Percentiles rank a stretch among this genome's conserved stretches.
Conservation (phyloP, 2,888 invertebrate genomes). For the Eledona agricola region DNA sequence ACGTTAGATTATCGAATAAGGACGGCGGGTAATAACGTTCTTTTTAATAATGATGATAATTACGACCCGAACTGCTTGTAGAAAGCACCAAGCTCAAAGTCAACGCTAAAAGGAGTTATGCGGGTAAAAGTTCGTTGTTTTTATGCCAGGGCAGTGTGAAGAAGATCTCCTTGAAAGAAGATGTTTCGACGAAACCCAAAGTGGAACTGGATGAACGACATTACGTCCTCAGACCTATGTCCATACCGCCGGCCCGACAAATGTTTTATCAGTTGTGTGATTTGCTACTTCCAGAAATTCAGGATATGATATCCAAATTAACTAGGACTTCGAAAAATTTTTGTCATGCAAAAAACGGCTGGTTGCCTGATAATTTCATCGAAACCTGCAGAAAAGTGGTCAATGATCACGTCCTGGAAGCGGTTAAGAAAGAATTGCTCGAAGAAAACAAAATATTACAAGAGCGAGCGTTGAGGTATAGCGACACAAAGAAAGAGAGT, state of each 20-base stretch:
- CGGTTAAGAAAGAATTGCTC: constrained; percentile 48
- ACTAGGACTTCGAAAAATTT: constrained; percentile 69
- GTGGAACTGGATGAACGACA: constrained; percentile 62
- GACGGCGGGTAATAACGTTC: constrained; percentile 65
- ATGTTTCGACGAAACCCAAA: constrained; percentile 46
- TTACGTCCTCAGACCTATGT: constrained; percentile 74
- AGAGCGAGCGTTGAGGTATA: constrained; percentile 16
- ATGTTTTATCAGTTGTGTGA: constrained; percentile 93
- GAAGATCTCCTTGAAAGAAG: constrained; percentile 43
- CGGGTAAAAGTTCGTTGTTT: constrained; percentile 48
- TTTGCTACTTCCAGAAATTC: constrained; percentile 79
- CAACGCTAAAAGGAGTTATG: constrained; percentile 64
- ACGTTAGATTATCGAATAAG: constrained; percentile 83
- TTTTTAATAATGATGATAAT: constrained; percentile 10
- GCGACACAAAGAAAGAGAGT: constrained; percentile 21
- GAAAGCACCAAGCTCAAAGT: constrained; percentile 65
- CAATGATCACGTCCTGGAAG: constrained; percentile 63
- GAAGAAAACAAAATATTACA: constrained; percentile 42
- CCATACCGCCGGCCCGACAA: constrained; percentile 83
- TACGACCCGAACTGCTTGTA: constrained; percentile 43
- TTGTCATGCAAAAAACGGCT: constrained; percentile 77
- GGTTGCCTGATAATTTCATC: constrained; percentile 77
- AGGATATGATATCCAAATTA: constrained; percentile 75
- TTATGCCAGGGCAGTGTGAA: constrained; percentile 53
- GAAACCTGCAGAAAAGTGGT: constrained; percentile 78